These are phyloP conservation scores for Chelonus formosanus DNA, from an alignment of 2,888 invertebrate genomes.

Conservation along the genomic window DNA sequence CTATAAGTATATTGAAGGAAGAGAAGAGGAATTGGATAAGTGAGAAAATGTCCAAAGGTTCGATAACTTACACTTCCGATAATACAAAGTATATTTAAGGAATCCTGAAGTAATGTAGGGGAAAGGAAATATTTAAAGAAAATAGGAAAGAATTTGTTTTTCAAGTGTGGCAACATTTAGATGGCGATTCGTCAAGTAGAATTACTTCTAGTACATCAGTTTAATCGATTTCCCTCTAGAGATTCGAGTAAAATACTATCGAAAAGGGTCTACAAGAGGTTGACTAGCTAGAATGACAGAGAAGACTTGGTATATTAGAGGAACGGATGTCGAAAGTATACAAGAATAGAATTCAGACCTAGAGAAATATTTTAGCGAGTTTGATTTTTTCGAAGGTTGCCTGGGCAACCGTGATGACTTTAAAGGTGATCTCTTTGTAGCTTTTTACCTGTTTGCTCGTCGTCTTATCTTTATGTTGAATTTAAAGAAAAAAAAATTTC, in stretches of 20 bases:
- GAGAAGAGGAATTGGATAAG: neutral
- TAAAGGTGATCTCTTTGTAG: neutral
- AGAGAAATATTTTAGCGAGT: conserved; percentile 21
- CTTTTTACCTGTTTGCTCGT: neutral
- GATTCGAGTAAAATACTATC: no score
- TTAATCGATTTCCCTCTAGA: neutral
- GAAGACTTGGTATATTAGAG: neutral
- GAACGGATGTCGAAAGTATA: conserved; percentile 9
- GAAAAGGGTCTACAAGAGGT: neutral
- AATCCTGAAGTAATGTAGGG: neutral
- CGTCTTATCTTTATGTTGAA: neutral
- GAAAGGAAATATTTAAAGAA: conserved; percentile 33
- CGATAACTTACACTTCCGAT: no score
- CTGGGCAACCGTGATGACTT: conserved; percentile 15
- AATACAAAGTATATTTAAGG: no score
- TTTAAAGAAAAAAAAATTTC: no score
- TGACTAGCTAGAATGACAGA: neutral
- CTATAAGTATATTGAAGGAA: conserved; percentile 12
- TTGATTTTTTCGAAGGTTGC: conserved; percentile 17
- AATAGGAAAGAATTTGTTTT: conserved; percentile 15
- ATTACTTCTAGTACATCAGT: conserved; percentile 5
- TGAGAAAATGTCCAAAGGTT: no score
- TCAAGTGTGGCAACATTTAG: no score
- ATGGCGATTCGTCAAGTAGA: neutral
- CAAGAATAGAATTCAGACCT: conserved; percentile 6